Base-by-base conservation (phyloP, 2,888 invertebrate species). In the Aspidiotus destructor region DNA sequence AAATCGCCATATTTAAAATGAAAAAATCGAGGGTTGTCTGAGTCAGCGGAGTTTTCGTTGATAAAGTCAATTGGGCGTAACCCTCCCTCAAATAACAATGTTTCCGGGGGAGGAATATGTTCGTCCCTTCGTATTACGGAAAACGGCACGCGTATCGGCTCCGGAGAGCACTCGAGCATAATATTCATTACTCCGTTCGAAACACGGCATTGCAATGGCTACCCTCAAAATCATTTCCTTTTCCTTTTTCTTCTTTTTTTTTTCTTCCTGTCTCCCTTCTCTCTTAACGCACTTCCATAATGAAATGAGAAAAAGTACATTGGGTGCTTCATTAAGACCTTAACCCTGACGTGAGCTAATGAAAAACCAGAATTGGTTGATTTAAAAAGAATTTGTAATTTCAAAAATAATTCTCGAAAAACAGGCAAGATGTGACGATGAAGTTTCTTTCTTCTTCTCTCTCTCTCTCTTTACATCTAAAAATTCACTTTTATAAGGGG, bases 21-120 rank as follows among this genome's bases (percentile, higher is more conserved):
- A 57, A 57, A 41, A 55, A 40, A 15, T 7, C n/a, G 42, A 42
- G 67, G 60, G 48, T 67, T 52, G 67, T 48, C 67, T 67, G 67
- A 67, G 58, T 67, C 67, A 67, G 67, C 67, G 28, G 40, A 67
- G 67, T 57, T 67, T 67, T 52, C 67, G 44, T 60, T 48, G 67
- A 67, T 67, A 52, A 67, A 67, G 60, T 67, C 67, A 67, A 67
- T 67, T 67, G 67, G 67, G 67, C 67, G 67, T 67, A 44, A 60
- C 67, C 60, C 67, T 67, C 67, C 67, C 67, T 17, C 67, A 41
- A 67, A 58, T 67, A 67, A 58, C 58, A 52, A 28, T 48, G 44
- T 60, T 60, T 41, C 52, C 28, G 58, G 52, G 67, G 67, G 67
- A 58, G 48, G 60, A 58, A 67, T 41, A 57, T 58, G 42, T 58